Evolutionary conservation across 2,888 invertebrate genomes (phyloP), one percentile per base, ranked within the genome.

Genomic region (Andrena bicolor): DNA sequence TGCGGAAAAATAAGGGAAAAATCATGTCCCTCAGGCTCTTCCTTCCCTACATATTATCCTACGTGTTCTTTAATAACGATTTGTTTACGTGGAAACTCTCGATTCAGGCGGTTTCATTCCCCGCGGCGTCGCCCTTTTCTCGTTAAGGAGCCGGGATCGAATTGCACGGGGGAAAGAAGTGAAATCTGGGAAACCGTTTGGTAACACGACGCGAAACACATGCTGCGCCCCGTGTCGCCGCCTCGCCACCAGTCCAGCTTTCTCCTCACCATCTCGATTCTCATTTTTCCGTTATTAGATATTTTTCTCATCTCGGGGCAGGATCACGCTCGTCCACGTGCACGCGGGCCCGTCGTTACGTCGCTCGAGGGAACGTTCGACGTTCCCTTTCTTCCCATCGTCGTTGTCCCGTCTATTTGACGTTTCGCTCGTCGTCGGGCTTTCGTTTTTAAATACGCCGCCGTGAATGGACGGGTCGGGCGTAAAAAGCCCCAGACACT

Each of bases 101-200:
- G 72, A 83, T 80, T 76, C 53, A 49, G 51, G 28, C 2, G 72
- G 48, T 35, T 64, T 65, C 83, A 35, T 69, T 49, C 56, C 30
- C 20, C 20, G n/a, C 35, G 7, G 26, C 30, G n/a, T 51, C 60
- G 73, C 35, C 49, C 48, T 70, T 53, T 56, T 65, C 76, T 88
- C 73, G 84, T 82, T 82, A 76, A 82, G 80, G 75, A 66, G 32
- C 26, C 74, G 76, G 83, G 86, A 83, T 91, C 88, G 86, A 83
- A 75, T 91, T 90, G 89, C 91, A 86, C 74, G 82, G 65, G 85
- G 84, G 79, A 84, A 76, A 75, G 65, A 83, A 72, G 70, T 76
- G 87, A 87, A 83, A 91, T 91, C 88, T 88, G 87, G 91, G 89
- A 88, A 90, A 91, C 88, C 86, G 89, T 88, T 88, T 79, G 86